phyloP scores from a whole-genome alignment of 2,888 invertebrate species.

The Nephrotoma flavescens region DNA sequence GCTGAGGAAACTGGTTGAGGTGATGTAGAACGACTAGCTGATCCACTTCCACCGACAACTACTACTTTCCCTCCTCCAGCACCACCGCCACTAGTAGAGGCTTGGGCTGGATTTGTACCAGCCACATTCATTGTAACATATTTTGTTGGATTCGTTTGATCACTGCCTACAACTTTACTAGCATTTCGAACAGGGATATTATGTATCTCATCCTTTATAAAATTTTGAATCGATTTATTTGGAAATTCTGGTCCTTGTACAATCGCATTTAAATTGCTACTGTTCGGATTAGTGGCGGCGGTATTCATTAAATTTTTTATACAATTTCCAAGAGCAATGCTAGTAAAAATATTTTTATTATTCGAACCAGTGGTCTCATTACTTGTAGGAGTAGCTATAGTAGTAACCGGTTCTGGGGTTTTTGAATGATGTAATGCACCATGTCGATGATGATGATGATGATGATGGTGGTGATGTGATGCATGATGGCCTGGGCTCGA shows the following conservation, averaged over 20 bases:
- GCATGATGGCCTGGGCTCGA: background rate
- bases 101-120: background rate
- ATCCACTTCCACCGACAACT: background rate
- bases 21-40: background rate
- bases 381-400: background rate
- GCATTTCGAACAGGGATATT: background rate
- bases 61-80: background rate
- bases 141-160: background rate
- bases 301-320: constrained; percentile 2
- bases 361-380: background rate
- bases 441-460: background rate
- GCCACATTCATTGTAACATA: background rate
- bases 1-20: background rate
- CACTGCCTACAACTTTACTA: background rate
- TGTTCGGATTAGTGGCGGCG: background rate
- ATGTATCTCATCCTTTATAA: background rate
- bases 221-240: constrained; percentile 1
- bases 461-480: background rate
- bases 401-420: background rate
- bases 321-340: background rate
- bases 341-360: background rate
- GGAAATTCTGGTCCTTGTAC: background rate
- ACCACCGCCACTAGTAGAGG: background rate
- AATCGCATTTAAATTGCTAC: background rate
- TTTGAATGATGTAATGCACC: background rate